Percentiles rank a stretch among this genome's conserved stretches.
phyloP scores from a whole-genome alignment of 2,113 vertebrate genomes.

The Regulus satrapa region DNA sequence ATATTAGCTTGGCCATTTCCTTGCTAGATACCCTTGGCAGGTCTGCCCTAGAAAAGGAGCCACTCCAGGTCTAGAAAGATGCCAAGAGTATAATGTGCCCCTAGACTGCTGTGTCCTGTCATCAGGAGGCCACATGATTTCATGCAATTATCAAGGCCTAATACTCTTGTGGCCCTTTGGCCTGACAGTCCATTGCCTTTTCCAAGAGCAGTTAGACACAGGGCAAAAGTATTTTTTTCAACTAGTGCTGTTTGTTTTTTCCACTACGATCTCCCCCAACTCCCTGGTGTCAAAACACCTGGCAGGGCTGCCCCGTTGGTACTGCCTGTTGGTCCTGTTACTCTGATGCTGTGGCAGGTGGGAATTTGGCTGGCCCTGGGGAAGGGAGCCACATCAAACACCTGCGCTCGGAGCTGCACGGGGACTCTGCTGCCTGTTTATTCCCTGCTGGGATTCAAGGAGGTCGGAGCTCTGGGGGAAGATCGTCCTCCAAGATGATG shows the following conservation, averaged over 20 bases:
- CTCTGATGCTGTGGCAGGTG: accelerated
- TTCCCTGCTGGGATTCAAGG: neutral
- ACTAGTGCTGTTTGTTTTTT: neutral
- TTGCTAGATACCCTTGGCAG: neutral
- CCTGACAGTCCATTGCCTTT: neutral
- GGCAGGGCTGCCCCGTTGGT: neutral
- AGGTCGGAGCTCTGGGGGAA: neutral
- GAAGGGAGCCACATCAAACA: neutral
- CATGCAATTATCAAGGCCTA: neutral
- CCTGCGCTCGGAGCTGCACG: accelerated
- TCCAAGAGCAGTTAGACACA: neutral
- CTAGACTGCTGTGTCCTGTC: neutral
- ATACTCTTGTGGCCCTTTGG: neutral
- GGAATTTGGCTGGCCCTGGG: neutral
- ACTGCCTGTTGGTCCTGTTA: neutral
- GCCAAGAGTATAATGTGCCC: neutral
- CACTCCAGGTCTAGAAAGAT: neutral
- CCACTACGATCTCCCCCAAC: neutral
- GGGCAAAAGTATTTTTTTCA: neutral
- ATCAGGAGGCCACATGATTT: neutral
- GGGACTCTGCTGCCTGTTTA: neutral
- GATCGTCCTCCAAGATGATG: neutral
- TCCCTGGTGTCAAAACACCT: neutral
- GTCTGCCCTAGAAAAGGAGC: neutral
- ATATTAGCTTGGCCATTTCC: neutral